Evolutionary conservation across 2,113 vertebrate genomes (phyloP).

Genomic region (Gopherus evgoodei): DNA sequence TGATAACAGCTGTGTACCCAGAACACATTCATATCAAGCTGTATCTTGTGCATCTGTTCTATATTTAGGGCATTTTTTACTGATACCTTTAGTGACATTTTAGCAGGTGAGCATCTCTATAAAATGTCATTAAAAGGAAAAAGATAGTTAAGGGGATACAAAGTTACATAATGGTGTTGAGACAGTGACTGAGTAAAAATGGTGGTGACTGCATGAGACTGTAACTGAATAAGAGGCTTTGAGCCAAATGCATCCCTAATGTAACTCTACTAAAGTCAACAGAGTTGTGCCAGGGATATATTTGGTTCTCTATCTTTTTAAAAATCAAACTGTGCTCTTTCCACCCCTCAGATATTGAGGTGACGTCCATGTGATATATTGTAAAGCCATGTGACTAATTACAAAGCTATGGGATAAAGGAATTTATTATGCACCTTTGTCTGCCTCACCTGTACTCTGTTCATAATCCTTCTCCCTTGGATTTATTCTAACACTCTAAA

Average conservation of each 20-base stretch:
- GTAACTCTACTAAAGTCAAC: neutral
- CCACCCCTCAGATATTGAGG: neutral
- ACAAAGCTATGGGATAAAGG: neutral
- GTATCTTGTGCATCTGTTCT: neutral
- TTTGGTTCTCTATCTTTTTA: neutral
- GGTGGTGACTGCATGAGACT: neutral
- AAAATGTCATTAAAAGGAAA: neutral
- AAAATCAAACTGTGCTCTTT: neutral
- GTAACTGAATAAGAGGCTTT: neutral
- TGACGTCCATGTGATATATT: neutral
- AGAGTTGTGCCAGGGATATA: neutral
- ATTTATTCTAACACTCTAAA: neutral
- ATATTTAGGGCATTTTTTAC: neutral
- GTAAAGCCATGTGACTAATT: neutral
- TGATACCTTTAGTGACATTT: constrained; percentile 11
- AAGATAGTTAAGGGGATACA: neutral
- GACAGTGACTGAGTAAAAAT: neutral
- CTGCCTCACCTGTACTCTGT: neutral
- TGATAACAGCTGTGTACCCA: neutral
- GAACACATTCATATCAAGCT: neutral
- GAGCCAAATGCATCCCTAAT: neutral
- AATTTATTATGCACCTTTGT: neutral
- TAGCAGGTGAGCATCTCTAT: neutral
- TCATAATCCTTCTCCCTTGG: neutral
- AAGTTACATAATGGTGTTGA: neutral